phyloP scores from a whole-genome alignment of 1,140 invertebrate species.

The Probaryconus sp. region DNA sequence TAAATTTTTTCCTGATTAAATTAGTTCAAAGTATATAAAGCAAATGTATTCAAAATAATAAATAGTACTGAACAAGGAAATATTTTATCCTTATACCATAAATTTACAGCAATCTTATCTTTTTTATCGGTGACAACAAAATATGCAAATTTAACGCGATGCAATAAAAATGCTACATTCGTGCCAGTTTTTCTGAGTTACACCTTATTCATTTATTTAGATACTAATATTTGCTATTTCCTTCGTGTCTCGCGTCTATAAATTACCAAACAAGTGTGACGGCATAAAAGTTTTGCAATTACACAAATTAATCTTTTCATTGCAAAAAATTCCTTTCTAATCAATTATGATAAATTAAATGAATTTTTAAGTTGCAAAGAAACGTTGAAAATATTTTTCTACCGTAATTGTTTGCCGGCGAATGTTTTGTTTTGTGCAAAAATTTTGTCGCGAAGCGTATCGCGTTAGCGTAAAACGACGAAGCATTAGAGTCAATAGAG shows the following conservation, averaged over 20 bases:
- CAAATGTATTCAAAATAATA: too few relatives aligned
- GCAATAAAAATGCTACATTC: constrained; percentile 8
- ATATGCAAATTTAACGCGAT: constrained; percentile 18
- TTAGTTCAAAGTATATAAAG: too few relatives aligned
- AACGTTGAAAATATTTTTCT: too few relatives aligned
- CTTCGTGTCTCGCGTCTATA: neutral
- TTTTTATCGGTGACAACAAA: constrained; percentile 12
- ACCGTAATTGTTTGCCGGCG: neutral
- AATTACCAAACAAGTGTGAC: neutral
- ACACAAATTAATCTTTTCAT: too few relatives aligned
- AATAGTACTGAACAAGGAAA: too few relatives aligned
- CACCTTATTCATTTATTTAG: neutral
- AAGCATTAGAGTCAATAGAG: constrained; percentile 28
- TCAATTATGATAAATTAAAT: too few relatives aligned
- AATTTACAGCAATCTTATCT: constrained; percentile 20
- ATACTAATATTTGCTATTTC: neutral
- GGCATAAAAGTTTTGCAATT: too few relatives aligned
- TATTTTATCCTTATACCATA: constrained; percentile 2
- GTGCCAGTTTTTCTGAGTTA: neutral
- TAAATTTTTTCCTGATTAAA: too few relatives aligned
- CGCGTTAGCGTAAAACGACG: constrained; percentile 22
- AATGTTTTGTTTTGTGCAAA: neutral
- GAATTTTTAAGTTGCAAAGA: too few relatives aligned
- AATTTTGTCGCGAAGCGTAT: neutral
- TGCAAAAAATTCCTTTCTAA: too few relatives aligned